Percentiles rank a stretch among this genome's conserved stretches.
Conservation (phyloP, 2,797 vertebrate species). For the Poliocrania exsul region DNA sequence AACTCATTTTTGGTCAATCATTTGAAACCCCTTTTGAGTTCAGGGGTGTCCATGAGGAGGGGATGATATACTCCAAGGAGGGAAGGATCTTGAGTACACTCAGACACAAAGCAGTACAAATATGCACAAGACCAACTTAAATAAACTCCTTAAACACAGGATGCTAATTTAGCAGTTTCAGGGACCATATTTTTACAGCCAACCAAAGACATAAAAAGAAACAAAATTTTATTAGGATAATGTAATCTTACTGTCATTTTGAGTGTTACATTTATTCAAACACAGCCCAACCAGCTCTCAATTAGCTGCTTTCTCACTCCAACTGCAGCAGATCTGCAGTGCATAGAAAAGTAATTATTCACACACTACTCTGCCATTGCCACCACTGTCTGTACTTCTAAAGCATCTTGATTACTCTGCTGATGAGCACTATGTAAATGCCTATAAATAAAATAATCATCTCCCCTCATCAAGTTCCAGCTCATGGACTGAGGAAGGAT, state of each 20-base stretch:
- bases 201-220: background rate
- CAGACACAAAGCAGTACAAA: background rate
- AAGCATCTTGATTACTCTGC: conserved; percentile 45
- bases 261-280: background rate
- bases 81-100: background rate
- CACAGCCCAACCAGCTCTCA: background rate
- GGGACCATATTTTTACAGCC: background rate
- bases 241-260: background rate
- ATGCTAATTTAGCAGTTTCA: background rate
- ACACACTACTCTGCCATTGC: background rate
- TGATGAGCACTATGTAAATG: conserved; percentile 52
- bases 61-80: background rate
- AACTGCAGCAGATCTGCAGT: background rate
- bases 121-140: background rate
- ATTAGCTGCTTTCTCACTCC: background rate
- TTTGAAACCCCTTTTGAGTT: background rate
- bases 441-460: conserved; percentile 61
- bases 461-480: conserved; percentile 50
- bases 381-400: conserved; percentile 32
- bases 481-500: conserved; percentile 5
- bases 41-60: background rate
- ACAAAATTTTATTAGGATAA: background rate
- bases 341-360: conserved; percentile 41
- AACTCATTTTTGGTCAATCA: background rate
- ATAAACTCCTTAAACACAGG: background rate